Evolutionary conservation across 2,797 vertebrate species (phyloP).

Genomic region (Carapus acus): DNA sequence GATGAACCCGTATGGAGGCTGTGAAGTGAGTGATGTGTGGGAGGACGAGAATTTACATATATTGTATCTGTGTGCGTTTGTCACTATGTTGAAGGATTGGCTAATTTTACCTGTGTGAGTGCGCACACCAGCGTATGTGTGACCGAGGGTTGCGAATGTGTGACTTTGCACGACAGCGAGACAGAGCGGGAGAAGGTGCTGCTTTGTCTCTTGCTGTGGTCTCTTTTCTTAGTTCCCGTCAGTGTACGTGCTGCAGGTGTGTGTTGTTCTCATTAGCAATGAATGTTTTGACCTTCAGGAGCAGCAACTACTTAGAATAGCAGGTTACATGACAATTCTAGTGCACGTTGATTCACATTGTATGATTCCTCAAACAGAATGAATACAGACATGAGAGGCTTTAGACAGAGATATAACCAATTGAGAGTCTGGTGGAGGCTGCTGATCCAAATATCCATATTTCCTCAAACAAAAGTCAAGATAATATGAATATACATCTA

Average conservation of each 20-base stretch:
- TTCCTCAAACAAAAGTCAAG: too few species aligned
- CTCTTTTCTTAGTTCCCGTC: too few species aligned
- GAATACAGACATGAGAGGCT: background rate
- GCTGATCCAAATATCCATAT: too few species aligned
- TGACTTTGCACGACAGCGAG: background rate
- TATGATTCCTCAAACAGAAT: background rate
- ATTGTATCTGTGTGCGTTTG: conserved; percentile 4
- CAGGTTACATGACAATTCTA: too few species aligned
- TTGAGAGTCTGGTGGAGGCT: background rate
- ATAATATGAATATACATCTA: too few species aligned
- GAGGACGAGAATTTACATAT: background rate
- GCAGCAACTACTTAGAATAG: too few species aligned
- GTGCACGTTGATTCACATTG: too few species aligned
- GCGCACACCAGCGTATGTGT: background rate
- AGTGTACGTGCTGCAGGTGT: too few species aligned
- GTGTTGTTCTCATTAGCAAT: too few species aligned
- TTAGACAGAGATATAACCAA: background rate
- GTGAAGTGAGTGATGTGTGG: conserved; percentile 19
- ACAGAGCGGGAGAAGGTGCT: too few species aligned
- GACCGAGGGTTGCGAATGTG: background rate
- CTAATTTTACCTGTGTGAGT: conserved; percentile 4
- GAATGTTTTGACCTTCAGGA: too few species aligned
- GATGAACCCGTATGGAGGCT: conserved; percentile 29
- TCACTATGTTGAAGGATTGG: conserved; percentile 9
- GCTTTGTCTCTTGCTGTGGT: too few species aligned